A percentile compares a stretch with the other conserved stretches of the same genome.
Evolutionary conservation across 2,113 vertebrate genomes (phyloP).

Genomic region (Lota lota): DNA sequence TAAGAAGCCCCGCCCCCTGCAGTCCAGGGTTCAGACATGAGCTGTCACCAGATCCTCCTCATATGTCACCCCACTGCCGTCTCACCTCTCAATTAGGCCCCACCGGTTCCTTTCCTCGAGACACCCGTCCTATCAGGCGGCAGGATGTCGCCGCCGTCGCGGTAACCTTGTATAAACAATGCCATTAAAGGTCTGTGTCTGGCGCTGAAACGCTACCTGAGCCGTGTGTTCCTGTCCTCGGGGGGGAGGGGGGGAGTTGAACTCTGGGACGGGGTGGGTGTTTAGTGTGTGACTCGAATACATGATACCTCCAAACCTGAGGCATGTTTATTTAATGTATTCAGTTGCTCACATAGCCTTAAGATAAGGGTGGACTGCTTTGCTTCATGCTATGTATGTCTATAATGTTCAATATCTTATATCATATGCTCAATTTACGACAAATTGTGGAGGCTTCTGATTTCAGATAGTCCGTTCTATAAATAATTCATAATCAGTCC

Average conservation of each 20-base stretch:
- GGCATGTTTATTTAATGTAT: no score
- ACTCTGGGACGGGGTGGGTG: background rate
- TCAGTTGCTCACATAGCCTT: no score
- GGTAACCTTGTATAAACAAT: slow-evolving; percentile 38
- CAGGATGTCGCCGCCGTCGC: slow-evolving; percentile 26
- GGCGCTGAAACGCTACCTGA: slow-evolving; percentile 18
- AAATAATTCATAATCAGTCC: no score
- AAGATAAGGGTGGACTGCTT: no score
- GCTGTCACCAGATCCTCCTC: slow-evolving; percentile 44
- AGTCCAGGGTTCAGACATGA: slow-evolving; percentile 34
- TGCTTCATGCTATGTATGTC: background rate
- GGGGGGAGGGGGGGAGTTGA: background rate
- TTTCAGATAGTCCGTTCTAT: background rate
- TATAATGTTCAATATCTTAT: background rate
- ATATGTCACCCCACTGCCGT: slow-evolving; percentile 13
- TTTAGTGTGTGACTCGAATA: background rate
- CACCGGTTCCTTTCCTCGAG: slow-evolving; percentile 10
- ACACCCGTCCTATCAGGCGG: slow-evolving; percentile 5
- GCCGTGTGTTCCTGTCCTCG: background rate
- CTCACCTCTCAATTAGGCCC: slow-evolving; percentile 6
- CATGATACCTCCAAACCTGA: background rate
- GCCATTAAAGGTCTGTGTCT: slow-evolving; percentile 18
- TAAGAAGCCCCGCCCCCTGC: slow-evolving; percentile 23
- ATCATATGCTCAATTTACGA: background rate
- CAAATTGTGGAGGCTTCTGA: background rate